Base-by-base conservation (phyloP, 2,888 invertebrate species). In the Andrena dorsata region DNA sequence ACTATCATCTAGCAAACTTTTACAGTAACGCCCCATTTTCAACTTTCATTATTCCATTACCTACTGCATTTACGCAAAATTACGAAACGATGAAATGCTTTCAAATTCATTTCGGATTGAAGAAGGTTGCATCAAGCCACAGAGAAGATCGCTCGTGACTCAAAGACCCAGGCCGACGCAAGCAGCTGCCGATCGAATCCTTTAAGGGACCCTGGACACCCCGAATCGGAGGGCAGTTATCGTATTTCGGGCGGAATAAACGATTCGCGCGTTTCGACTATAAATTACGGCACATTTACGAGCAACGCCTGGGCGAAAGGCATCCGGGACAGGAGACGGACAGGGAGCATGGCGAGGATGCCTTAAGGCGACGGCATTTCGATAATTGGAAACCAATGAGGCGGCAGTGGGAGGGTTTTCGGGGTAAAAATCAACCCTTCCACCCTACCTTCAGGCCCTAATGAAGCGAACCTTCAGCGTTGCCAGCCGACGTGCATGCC, bases 371-470 rank as follows among this genome's bases (percentile, higher is more conserved):
- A 90, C 90, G 90, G 89, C 89, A 86, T 90, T 87, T 87, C 89
- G 87, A 91, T 91, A 91, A 91, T 91, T 91, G 90, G 90, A 91
- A 91, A 92, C 88, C 90, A 87, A 87, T 89, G 90, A 90, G 89
- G 86, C 88, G 87, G 85, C 88, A 82, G 86, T 86, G 86, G 89
- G 89, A 86, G 86, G 89, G 87, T 87, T 90, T 88, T 86, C 85
- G 84, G 79, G 83, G 83, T 90, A 91, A 92, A 91, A 92, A 91
- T 92, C 90, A 91, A 90, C 91, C 90, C 91, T 90, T 89, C 84
- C 80, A 72, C 79, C 80, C 76, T 89, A 76, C 82, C 82, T 80
- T 78, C 84, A 83, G 86, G 87, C 87, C 91, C 89, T 92, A 91
- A 92, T 90, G 92, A 92, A 91, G 92, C 91, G 88, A 90, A 85